A percentile compares a stretch with the other conserved stretches of the same genome.
These are phyloP conservation scores for Apostichopus japonicus DNA, from an alignment of 35 echinoderm and acorn worm genomes.

Conservation along the genomic window DNA sequence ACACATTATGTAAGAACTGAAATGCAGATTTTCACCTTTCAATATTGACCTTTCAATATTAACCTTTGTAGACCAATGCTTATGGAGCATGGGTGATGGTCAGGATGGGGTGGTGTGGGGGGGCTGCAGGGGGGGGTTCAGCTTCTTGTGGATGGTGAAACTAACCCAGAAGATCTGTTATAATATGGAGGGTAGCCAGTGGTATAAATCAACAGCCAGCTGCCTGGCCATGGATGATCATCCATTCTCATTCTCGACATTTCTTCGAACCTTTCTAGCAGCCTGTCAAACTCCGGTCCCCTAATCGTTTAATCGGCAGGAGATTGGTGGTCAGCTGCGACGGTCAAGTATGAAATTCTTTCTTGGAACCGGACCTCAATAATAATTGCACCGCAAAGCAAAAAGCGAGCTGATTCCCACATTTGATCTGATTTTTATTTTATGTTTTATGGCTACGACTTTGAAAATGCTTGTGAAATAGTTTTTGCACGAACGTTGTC, in stretches of 20 bases:
- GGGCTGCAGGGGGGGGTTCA: no score
- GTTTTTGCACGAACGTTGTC: neutral
- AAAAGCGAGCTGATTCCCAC: neutral
- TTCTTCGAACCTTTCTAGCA: neutral
- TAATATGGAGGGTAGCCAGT: no score
- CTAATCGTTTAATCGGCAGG: neutral
- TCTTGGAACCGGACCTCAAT: neutral
- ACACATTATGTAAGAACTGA: no score
- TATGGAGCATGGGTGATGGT: no score
- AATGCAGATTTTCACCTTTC: no score
- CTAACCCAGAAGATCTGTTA: no score
- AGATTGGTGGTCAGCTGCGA: neutral
- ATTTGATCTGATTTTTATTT: neutral
- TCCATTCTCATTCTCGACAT: neutral
- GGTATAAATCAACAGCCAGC: neutral
- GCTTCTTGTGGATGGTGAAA: no score
- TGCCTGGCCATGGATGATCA: neutral
- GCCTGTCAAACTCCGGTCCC: neutral
- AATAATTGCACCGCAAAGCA: neutral
- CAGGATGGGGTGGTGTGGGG: no score
- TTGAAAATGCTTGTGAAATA: neutral
- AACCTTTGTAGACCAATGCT: no score
- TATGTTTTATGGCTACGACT: neutral
- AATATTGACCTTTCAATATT: no score
- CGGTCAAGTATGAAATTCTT: conserved; percentile 12